phyloP scores from a whole-genome alignment of 2,797 vertebrate species.

The Neosilurus mollespiculum region DNA sequence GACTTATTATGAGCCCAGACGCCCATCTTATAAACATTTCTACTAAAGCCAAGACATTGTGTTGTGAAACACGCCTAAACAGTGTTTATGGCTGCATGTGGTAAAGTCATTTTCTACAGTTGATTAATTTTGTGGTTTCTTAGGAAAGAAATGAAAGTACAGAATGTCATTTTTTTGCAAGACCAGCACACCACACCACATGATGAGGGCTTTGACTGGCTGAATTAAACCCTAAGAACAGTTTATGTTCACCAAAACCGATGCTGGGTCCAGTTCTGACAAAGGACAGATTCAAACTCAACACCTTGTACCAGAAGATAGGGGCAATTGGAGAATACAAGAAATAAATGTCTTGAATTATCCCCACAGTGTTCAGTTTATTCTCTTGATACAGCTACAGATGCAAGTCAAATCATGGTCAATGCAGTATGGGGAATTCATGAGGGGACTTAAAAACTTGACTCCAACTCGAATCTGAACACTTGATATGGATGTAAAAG shows the following conservation, averaged over 20 bases:
- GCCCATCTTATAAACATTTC: slow-evolving; percentile 23
- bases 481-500: background rate
- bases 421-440: background rate
- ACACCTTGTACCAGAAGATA: background rate
- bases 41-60: slow-evolving; percentile 6
- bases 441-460: background rate
- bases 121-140: slow-evolving; percentile 16
- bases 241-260: slow-evolving; percentile 10
- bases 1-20: background rate
- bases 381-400: background rate
- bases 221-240: background rate
- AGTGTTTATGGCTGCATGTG: slow-evolving; percentile 23
- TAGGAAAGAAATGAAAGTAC: slow-evolving; percentile 20
- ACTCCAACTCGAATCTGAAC: background rate
- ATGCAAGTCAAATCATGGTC: background rate
- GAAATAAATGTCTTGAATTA: background rate
- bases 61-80: slow-evolving; percentile 18
- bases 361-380: background rate
- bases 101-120: slow-evolving; percentile 11
- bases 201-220: background rate
- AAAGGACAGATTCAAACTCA: slow-evolving; percentile 5
- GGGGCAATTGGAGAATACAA: background rate
- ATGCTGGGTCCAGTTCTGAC: background rate
- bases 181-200: background rate
- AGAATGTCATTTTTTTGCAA: slow-evolving; percentile 11